A percentile compares a stretch with the other conserved stretches of the same genome.
These are phyloP conservation scores for Rhinophrynus dorsalis DNA, from an alignment of 2,797 vertebrate genomes.

Conservation along the genomic window DNA sequence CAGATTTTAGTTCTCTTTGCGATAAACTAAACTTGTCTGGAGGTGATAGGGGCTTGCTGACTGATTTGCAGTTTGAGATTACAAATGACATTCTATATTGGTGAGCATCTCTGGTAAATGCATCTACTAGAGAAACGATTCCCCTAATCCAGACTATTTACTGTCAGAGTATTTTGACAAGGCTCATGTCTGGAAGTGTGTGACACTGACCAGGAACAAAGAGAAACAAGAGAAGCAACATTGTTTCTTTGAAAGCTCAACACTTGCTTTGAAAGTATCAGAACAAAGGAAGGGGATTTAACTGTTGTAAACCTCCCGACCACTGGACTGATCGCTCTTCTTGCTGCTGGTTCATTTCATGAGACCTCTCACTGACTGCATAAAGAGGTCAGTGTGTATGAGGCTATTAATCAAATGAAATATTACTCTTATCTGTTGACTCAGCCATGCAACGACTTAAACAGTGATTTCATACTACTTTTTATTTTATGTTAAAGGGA, in stretches of 20 bases:
- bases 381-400: neutral
- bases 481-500: no score
- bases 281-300: slow-evolving; percentile 4
- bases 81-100: no score
- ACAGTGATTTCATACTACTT: no score
- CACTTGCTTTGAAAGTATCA: neutral
- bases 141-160: no score
- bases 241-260: neutral
- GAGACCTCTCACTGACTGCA: neutral
- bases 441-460: no score
- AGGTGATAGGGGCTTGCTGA: no score
- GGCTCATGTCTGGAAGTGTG: neutral
- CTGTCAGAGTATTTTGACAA: neutral
- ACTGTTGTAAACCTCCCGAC: neutral
- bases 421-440: neutral
- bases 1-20: no score
- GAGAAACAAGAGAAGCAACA: neutral
- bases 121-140: no score
- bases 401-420: no score
- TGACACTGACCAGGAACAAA: neutral
- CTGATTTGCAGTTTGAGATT: no score
- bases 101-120: no score
- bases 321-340: neutral
- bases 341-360: neutral
- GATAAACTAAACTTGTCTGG: no score